Base-by-base conservation (phyloP, 2,797 vertebrate species). In the Hoplostethus mediterraneus region DNA sequence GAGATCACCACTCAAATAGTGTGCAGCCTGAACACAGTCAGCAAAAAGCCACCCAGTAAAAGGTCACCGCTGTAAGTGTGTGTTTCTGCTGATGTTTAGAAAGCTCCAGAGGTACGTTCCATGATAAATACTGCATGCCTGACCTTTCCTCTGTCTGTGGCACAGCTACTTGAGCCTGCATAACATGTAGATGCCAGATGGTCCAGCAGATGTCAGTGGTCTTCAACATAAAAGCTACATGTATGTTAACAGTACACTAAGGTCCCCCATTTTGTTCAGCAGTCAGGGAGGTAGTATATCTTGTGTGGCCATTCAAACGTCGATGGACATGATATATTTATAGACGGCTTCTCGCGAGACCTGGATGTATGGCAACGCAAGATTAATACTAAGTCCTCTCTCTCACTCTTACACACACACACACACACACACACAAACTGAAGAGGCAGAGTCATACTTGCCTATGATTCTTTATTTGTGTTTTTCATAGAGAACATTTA, bases 401-500 rank as follows among this genome's bases (percentile, higher is more conserved):
- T 16, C 33, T 38, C 17, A 70, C 51, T 49, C 16, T 21, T 64
- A 44, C 38, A 51, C 42, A 71, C 9, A 21, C 6, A 58, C 21
- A 36, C 17, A 55, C 13, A 16, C 21, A 64, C 48, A 45, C 0
- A 49, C 9, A 30, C 21, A 55, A 67, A 38, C 13, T 31, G 13
- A 74, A 52, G 57, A 21, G 5, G 63, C 44, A 51, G 73, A 82
- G 57, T 36, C 71, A 3, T 38, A 62, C 80, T 85, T 87, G 83
- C 91, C 88, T 91, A 91, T 90, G 87, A 84, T 76, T 91, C 88
- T 95, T 95, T 94, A 94, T 95, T 92, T 79, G 85, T 80, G 87
- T 94, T 92, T 92, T 92, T 93, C 89, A 94, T 94, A 91, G 92
- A 94, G 91, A 94, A 95, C 95, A 95, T 93, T 92, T 95, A 92